phyloP scores from a whole-genome alignment of 2,888 invertebrate genomes.

The Lysandra coridon region DNA sequence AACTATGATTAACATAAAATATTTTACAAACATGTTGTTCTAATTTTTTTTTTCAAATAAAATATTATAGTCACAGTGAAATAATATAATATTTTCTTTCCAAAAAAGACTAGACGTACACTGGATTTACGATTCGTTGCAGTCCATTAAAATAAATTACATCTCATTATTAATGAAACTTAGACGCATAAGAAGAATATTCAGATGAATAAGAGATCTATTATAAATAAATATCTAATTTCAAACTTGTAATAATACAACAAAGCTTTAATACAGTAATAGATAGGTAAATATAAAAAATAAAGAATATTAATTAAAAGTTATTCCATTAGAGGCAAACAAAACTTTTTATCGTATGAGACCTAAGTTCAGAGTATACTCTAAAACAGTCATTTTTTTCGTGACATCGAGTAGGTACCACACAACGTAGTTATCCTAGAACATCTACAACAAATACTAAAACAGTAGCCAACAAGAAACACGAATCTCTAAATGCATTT shows the following conservation, averaged over 20 bases:
- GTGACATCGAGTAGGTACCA: background rate
- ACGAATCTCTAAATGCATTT: conserved; percentile 16
- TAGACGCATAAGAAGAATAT: background rate
- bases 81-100: background rate
- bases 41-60: background rate
- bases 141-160: background rate
- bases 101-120: background rate
- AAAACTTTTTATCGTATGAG: background rate
- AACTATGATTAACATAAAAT: background rate
- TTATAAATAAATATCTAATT: background rate
- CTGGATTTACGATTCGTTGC: background rate
- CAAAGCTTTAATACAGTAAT: background rate
- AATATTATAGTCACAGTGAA: too few relatives aligned
- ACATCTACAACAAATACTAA: conserved; percentile 14
- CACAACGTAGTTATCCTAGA: conserved; percentile 8
- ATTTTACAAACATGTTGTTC: background rate
- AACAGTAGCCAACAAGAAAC: conserved; percentile 17
- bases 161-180: background rate
- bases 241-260: background rate
- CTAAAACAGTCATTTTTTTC: background rate
- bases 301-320: background rate
- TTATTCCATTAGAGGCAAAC: background rate
- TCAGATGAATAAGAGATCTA: background rate
- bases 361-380: background rate
- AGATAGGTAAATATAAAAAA: background rate